phyloP scores from a whole-genome alignment of 2,888 invertebrate species.

The Tridacna crocea region DNA sequence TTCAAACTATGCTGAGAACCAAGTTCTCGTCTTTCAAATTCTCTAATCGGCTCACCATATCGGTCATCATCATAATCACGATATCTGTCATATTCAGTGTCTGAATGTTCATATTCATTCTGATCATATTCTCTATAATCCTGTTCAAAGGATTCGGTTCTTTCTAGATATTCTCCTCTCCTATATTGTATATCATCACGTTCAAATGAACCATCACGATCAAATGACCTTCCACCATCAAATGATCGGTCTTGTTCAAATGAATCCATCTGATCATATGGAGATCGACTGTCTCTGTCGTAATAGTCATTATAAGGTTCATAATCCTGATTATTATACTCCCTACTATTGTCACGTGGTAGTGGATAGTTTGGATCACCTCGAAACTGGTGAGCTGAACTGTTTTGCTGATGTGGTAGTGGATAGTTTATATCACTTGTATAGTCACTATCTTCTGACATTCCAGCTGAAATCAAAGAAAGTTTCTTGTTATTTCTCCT shows the following conservation, averaged over 20 bases:
- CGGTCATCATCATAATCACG: conserved; percentile 40
- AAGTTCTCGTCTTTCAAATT: conserved; percentile 51
- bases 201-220: conserved; percentile 56
- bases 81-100: conserved; percentile 49
- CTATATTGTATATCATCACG: conserved; percentile 84
- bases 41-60: conserved; percentile 50
- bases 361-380: conserved; percentile 75
- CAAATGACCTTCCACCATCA: conserved; percentile 61
- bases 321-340: conserved; percentile 60
- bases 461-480: conserved; percentile 85
- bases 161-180: conserved; percentile 49
- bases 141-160: conserved; percentile 60
- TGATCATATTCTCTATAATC: conserved; percentile 50
- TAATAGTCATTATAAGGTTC: conserved; percentile 66
- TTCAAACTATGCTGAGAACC: conserved; percentile 58
- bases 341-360: conserved; percentile 86
- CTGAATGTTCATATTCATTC: conserved; percentile 51
- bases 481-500: not conserved
- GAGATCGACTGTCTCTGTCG: conserved; percentile 57
- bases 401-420: conserved; percentile 90
- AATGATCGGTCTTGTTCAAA: conserved; percentile 51
- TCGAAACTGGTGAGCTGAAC: conserved; percentile 92
- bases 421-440: conserved; percentile 98
- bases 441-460: conserved; percentile 98
- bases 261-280: conserved; percentile 51